A percentile compares a stretch with the other conserved stretches of the same genome.
Evolutionary conservation across 2,113 vertebrate species (phyloP).

Genomic region (Apeltes quadracus): DNA sequence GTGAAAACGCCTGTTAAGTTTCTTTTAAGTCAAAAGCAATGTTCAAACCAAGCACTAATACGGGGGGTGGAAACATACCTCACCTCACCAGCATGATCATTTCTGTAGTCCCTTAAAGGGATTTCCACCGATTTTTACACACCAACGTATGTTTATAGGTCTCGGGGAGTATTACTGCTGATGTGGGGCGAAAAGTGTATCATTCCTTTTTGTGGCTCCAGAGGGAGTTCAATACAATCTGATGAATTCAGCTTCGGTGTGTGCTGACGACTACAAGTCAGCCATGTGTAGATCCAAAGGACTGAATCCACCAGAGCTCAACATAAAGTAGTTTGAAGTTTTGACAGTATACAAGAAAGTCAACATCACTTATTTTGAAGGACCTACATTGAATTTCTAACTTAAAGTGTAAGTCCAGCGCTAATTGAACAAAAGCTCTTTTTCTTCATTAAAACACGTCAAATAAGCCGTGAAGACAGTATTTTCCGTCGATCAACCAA

Average conservation of each 20-base stretch:
- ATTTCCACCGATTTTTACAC: neutral
- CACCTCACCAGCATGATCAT: neutral
- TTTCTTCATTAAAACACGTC: too few relatives aligned
- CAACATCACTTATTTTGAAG: neutral
- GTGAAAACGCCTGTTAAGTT: too few relatives aligned
- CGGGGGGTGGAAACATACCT: neutral
- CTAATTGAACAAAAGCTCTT: too few relatives aligned
- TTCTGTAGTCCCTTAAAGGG: neutral
- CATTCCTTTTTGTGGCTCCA: neutral
- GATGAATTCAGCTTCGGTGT: neutral
- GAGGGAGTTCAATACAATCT: neutral
- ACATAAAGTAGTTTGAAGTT: neutral
- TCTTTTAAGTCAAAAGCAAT: neutral
- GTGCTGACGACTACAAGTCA: neutral
- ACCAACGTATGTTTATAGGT: conserved; percentile 5
- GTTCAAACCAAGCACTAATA: conserved; percentile 10
- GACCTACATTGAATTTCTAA: neutral
- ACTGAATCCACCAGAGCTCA: neutral
- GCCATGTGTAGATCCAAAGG: neutral
- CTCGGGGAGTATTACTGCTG: neutral
- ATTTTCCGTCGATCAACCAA: too few relatives aligned
- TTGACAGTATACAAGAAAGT: neutral
- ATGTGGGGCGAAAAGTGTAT: neutral
- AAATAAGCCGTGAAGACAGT: too few relatives aligned
- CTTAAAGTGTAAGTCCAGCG: too few relatives aligned